phyloP scores from a whole-genome alignment of 2,797 vertebrate genomes.

The Alosa sapidissima region DNA sequence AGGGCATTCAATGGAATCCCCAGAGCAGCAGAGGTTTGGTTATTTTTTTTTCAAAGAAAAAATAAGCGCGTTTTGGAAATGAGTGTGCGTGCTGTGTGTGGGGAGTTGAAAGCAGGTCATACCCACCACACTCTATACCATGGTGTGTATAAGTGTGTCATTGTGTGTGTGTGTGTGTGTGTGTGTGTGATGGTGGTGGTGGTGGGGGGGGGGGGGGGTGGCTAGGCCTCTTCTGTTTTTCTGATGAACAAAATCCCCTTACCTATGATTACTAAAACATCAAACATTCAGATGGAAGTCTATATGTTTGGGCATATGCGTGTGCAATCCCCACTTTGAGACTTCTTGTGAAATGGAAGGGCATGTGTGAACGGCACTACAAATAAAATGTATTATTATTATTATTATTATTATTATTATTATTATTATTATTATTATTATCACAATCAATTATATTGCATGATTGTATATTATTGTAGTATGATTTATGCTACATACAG shows the following conservation, averaged over 20 bases:
- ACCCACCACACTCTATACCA: slow-evolving; percentile 51
- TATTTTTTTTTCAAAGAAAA: not conserved
- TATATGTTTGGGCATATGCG: not conserved
- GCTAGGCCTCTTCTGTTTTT: not conserved
- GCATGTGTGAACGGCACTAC: too few relatives aligned
- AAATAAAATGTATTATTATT: too few relatives aligned
- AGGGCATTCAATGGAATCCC: slow-evolving; percentile 58
- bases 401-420: too few relatives aligned
- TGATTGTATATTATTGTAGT: not conserved
- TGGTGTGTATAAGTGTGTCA: slow-evolving; percentile 40
- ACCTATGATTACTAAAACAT: not conserved
- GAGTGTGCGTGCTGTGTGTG: slow-evolving; percentile 42
- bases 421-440: too few relatives aligned
- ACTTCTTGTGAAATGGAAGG: too few relatives aligned
- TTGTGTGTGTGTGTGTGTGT: not conserved
- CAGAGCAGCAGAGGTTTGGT: slow-evolving; percentile 63
- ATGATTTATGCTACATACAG: not conserved
- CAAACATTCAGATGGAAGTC: not conserved
- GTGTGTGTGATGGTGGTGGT: not conserved
- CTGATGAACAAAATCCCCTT: slow-evolving; percentile 17
- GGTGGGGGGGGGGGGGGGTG: not conserved
- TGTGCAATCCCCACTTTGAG: not conserved
- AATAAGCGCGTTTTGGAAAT: slow-evolving; percentile 58
- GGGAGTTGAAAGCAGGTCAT: slow-evolving; percentile 71
- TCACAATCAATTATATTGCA: not conserved